Conservation (phyloP, 2,888 invertebrate species). For the Drosophila parthenogenetica region DNA sequence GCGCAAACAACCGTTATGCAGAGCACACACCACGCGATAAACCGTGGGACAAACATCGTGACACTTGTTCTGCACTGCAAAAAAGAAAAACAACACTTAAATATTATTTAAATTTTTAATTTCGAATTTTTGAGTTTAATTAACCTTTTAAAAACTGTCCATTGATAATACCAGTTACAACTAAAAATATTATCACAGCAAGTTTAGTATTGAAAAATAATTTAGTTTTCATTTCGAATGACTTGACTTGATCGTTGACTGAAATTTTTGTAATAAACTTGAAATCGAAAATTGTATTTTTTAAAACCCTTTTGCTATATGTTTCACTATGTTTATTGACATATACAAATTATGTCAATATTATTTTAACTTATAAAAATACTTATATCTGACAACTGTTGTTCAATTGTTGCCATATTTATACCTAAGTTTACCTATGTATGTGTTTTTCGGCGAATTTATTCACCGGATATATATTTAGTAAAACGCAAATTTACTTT, state of each 20-base stretch:
- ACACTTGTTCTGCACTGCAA: conserved; percentile 59
- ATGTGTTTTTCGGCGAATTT: background rate
- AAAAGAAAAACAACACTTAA: background rate
- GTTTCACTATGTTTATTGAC: conserved; percentile 35
- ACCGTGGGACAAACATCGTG: conserved; percentile 64
- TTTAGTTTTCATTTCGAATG: conserved; percentile 42
- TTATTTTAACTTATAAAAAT: conserved; percentile 36
- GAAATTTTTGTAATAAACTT: conserved; percentile 41
- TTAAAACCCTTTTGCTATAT: conserved; percentile 5
- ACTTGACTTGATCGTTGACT: conserved; percentile 12
- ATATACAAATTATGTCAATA: conserved; percentile 49
- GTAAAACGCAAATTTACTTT: background rate
- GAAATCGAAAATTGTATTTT: conserved; percentile 23
- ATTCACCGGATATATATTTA: conserved; percentile 6
- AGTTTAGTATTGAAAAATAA: conserved; percentile 24
- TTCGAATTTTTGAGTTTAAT: background rate
- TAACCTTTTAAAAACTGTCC: conserved; percentile 52
- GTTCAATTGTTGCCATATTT: background rate
- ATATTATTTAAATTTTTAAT: background rate
- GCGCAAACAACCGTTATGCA: conserved; percentile 58
- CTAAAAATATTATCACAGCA: conserved; percentile 29
- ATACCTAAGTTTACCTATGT: background rate
- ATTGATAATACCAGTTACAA: conserved; percentile 10
- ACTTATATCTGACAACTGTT: conserved; percentile 25
- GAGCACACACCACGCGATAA: conserved; percentile 68